These are phyloP conservation scores for Thamnophis elegans DNA, from an alignment of 2,797 vertebrate genomes.

Conservation along the genomic window DNA sequence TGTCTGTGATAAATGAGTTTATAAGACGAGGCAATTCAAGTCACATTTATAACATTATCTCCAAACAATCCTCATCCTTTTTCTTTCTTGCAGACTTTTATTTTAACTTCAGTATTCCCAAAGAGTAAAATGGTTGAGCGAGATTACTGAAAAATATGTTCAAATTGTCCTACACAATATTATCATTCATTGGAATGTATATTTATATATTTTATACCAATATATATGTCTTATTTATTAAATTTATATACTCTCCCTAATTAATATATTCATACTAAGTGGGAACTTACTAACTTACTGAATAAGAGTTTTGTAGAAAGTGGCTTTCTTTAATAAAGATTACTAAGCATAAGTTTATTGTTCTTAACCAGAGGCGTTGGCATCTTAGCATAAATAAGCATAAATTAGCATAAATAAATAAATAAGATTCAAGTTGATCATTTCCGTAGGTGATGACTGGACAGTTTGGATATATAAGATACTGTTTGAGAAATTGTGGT, in stretches of 20 bases:
- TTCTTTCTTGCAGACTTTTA: not conserved
- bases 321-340: not conserved
- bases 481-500: not conserved
- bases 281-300: not conserved
- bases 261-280: not conserved
- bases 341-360: not conserved
- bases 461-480: not conserved
- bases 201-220: not conserved
- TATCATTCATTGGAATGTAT: not conserved
- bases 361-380: not conserved
- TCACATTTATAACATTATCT: not conserved
- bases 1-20: not conserved
- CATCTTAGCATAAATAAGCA: not conserved
- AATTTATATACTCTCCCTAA: not conserved
- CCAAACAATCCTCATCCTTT: not conserved
- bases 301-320: not conserved
- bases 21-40: not conserved
- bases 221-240: not conserved
- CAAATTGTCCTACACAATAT: not conserved
- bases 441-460: not conserved
- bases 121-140: not conserved
- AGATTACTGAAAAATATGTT: not conserved
- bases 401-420: not conserved
- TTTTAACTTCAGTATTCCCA: not conserved
- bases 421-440: not conserved